These are phyloP conservation scores for Sabatieria punctata DNA, from an alignment of 2,888 invertebrate species.

Conservation along the genomic window DNA sequence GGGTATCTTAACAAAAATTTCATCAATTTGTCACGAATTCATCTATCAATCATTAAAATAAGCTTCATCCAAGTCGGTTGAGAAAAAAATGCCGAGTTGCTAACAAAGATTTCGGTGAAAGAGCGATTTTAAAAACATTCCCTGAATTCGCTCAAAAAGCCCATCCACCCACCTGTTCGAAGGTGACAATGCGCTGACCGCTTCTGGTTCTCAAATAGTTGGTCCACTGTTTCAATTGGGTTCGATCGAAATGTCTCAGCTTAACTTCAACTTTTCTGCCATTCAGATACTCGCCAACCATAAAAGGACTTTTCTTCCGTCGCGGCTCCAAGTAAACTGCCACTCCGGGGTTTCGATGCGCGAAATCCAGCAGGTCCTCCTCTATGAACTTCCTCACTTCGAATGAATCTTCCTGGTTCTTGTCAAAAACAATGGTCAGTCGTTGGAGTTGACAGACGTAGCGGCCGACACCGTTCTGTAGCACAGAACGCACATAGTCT, in stretches of 20 bases:
- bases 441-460: conserved; percentile 69
- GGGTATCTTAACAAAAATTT: too few relatives aligned
- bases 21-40: too few relatives aligned
- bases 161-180: too few relatives aligned
- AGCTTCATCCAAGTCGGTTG: too few relatives aligned
- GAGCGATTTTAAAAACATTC: too few relatives aligned
- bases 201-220: conserved; percentile 45
- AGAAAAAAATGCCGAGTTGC: too few relatives aligned
- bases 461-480: conserved; percentile 74
- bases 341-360: conserved; percentile 62
- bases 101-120: too few relatives aligned
- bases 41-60: too few relatives aligned
- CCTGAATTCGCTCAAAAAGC: too few relatives aligned
- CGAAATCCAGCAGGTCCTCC: conserved; percentile 60
- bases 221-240: conserved; percentile 70
- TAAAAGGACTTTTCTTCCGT: conserved; percentile 55
- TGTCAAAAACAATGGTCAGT: conserved; percentile 79
- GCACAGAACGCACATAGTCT: conserved; percentile 18
- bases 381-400: conserved; percentile 53
- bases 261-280: conserved; percentile 59
- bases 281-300: conserved; percentile 79
- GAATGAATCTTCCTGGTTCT: conserved; percentile 57
- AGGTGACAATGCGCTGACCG: conserved; percentile 32
- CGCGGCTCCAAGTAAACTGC: conserved; percentile 83
- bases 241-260: conserved; percentile 48